Evolutionary conservation across 2,888 invertebrate species (phyloP).

Genomic region (Melanophora roralis): DNA sequence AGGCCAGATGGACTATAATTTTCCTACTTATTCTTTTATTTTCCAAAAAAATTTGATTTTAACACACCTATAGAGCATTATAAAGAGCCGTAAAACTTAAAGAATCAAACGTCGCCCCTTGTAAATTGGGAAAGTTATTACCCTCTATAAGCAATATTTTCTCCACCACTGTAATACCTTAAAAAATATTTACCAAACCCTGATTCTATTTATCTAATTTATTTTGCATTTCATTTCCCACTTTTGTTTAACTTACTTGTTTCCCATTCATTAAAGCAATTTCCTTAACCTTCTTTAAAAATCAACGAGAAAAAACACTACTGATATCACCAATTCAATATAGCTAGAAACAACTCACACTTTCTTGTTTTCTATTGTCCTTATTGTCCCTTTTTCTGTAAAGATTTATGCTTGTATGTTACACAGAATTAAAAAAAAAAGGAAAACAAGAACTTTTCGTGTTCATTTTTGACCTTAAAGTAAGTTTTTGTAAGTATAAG

Average conservation of each 20-base stretch:
- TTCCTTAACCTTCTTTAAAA: conserved; percentile 53
- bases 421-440: background rate
- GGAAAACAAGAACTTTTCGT: background rate
- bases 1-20: too few relatives aligned
- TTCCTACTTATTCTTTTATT: too few relatives aligned
- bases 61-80: too few relatives aligned
- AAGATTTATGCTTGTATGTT: conserved; percentile 73
- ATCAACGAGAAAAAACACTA: conserved; percentile 15
- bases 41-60: too few relatives aligned
- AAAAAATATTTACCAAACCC: background rate
- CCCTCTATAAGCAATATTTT: background rate
- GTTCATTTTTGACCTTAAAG: conserved; percentile 69
- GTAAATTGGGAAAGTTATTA: too few relatives aligned
- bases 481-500: conserved; percentile 36
- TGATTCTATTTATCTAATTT: background rate
- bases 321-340: background rate
- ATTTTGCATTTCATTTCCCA: conserved; percentile 35
- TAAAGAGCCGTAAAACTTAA: too few relatives aligned
- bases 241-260: conserved; percentile 23
- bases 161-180: background rate
- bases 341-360: background rate
- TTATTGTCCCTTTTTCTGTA: conserved; percentile 25
- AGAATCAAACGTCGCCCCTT: too few relatives aligned
- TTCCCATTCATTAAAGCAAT: conserved; percentile 47
- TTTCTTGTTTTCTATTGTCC: background rate